Percentiles rank a stretch among this genome's conserved stretches.
phyloP scores from a whole-genome alignment of 2,888 invertebrate species.

The Cerceris rybyensis region DNA sequence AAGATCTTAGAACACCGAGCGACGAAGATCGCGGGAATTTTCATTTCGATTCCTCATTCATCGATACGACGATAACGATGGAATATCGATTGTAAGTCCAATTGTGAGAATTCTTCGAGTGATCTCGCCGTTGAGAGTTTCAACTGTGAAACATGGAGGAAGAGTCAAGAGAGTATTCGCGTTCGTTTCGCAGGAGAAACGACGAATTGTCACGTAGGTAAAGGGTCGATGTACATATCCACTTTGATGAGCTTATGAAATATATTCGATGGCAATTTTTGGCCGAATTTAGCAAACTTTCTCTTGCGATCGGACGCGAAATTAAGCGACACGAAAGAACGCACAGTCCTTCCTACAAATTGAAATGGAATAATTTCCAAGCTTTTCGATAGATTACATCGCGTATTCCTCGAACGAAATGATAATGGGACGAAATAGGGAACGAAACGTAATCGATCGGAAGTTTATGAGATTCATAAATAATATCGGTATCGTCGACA shows the following conservation, averaged over 20 bases:
- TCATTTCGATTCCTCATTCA: too few relatives aligned
- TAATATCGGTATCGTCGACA: not conserved
- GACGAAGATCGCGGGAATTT: too few relatives aligned
- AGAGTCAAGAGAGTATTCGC: not conserved
- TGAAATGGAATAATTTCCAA: slow-evolving; percentile 30
- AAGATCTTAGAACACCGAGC: slow-evolving; percentile 1
- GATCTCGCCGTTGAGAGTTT: too few relatives aligned
- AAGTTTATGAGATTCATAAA: not conserved
- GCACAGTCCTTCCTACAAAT: slow-evolving; percentile 55
- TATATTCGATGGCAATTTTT: slow-evolving; percentile 38
- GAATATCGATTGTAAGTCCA: too few relatives aligned
- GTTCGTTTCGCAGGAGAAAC: slow-evolving; percentile 46
- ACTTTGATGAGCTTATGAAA: slow-evolving; percentile 52
- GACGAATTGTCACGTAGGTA: slow-evolving; percentile 17
- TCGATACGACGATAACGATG: too few relatives aligned
- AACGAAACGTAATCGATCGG: not conserved
- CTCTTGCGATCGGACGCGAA: slow-evolving; percentile 50
- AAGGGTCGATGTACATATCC: slow-evolving; percentile 55
- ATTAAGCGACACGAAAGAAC: slow-evolving; percentile 8
- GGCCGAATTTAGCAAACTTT: slow-evolving; percentile 27
- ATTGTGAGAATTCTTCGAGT: too few relatives aligned
- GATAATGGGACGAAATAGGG: not conserved
- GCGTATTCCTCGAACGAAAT: not conserved
- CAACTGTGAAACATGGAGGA: too few relatives aligned
- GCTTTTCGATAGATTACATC: not conserved